phyloP scores from a whole-genome alignment of 1,140 invertebrate species.

The Drosophila erecta region DNA sequence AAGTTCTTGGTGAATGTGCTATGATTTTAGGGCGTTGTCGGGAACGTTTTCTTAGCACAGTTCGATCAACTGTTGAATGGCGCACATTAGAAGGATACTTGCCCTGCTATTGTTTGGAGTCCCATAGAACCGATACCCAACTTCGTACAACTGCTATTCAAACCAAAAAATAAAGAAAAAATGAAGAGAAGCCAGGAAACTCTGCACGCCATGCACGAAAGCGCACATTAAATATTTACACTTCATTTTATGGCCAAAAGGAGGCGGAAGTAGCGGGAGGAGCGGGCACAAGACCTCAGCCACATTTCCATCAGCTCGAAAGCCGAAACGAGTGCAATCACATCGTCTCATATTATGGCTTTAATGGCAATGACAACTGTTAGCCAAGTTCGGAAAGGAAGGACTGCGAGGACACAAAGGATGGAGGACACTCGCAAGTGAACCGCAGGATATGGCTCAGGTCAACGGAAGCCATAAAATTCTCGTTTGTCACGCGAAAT shows the following conservation, averaged over 20 bases:
- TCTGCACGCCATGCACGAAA: conserved; percentile 76
- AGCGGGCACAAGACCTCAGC: conserved; percentile 9
- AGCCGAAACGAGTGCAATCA: conserved; percentile 69
- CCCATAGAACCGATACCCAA: conserved; percentile 11
- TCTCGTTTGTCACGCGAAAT: conserved; percentile 84
- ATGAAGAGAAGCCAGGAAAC: conserved; percentile 35
- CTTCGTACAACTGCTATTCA: conserved; percentile 37
- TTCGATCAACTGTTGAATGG: conserved; percentile 54
- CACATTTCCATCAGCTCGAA: conserved; percentile 38
- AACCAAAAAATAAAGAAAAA: conserved; percentile 13
- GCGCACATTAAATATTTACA: conserved; percentile 84
- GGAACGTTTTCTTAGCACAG: neutral
- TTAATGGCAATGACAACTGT: conserved; percentile 83
- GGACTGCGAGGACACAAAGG: conserved; percentile 44
- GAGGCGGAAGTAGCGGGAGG: conserved; percentile 35
- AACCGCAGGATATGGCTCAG: conserved; percentile 83
- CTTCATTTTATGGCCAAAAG: conserved; percentile 76
- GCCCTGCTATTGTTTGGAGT: conserved; percentile 10
- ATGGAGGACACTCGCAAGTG: conserved; percentile 52
- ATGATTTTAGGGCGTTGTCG: neutral
- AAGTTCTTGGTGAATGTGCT: conserved; percentile 7
- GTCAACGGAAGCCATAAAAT: conserved; percentile 85
- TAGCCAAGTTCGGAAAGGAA: conserved; percentile 46
- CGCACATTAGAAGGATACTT: conserved; percentile 27
- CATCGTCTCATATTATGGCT: conserved; percentile 77